Conservation (phyloP, 2,113 vertebrate species). For the Pipra filicauda region DNA sequence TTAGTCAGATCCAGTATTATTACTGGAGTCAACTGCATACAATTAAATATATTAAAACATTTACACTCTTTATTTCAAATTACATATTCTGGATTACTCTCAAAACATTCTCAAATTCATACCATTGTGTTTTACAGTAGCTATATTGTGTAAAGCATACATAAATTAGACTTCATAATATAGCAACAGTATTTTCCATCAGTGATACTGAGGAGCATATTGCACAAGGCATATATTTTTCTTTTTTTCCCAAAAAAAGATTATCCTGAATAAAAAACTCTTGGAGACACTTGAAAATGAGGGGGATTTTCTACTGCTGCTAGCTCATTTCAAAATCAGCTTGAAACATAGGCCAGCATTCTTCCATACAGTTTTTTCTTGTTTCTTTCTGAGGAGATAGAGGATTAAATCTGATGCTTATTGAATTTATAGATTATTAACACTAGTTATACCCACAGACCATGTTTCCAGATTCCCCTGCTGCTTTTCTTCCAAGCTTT, state of each 20-base stretch:
- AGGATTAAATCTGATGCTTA: background rate
- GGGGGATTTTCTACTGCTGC: background rate
- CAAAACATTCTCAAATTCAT: background rate
- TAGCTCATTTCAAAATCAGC: conserved; percentile 10
- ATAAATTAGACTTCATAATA: background rate
- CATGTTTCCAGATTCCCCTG: background rate
- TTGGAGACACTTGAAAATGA: conserved; percentile 21
- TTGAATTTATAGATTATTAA: conserved; percentile 3
- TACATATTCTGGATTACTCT: background rate
- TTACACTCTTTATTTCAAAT: background rate
- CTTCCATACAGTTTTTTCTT: background rate
- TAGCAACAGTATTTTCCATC: background rate
- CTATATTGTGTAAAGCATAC: background rate
- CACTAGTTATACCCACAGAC: background rate
- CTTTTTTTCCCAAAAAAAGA: background rate
- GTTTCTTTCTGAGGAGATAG: background rate
- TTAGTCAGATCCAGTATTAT: background rate
- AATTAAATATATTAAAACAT: background rate
- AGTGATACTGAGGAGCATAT: background rate
- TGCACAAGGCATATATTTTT: background rate
- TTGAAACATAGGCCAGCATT: background rate
- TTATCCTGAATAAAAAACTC: conserved; percentile 27
- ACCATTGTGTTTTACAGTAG: background rate
- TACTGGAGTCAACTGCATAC: background rate
- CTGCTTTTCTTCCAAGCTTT: background rate